These are phyloP conservation scores for Rafetus swinhoei DNA, from an alignment of 2,113 vertebrate species.

Conservation along the genomic window DNA sequence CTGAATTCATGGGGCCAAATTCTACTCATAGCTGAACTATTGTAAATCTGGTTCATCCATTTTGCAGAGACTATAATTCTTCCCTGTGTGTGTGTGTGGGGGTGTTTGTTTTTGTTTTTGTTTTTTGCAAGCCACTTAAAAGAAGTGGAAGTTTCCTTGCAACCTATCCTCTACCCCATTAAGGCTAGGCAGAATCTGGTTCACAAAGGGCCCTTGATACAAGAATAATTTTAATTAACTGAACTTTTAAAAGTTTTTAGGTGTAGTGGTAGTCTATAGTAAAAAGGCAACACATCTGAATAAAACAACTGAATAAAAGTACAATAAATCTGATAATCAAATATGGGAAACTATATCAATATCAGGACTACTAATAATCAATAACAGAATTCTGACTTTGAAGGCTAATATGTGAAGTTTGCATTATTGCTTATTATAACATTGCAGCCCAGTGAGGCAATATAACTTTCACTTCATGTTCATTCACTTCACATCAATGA, in stretches of 20 bases:
- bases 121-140: too few species aligned
- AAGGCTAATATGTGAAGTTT: constrained; percentile 36
- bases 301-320: constrained; percentile 50
- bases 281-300: constrained; percentile 41
- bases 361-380: constrained; percentile 45
- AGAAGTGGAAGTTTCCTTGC: constrained; percentile 58
- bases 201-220: constrained; percentile 54
- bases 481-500: constrained; percentile 50
- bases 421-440: constrained; percentile 59
- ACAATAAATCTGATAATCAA: constrained; percentile 66
- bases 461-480: constrained; percentile 62
- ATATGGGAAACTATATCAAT: constrained; percentile 35
- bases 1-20: background rate
- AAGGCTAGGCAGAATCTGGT: constrained; percentile 58
- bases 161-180: constrained; percentile 48
- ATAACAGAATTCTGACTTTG: constrained; percentile 45
- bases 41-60: background rate
- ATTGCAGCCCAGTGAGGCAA: constrained; percentile 21
- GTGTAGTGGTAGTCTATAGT: constrained; percentile 31
- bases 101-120: too few species aligned
- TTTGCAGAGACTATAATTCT: constrained; percentile 8
- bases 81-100: background rate
- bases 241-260: constrained; percentile 55
- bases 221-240: constrained; percentile 61
- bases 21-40: background rate